Conservation (phyloP, 1,140 invertebrate species). For the Saxidomus purpurata region DNA sequence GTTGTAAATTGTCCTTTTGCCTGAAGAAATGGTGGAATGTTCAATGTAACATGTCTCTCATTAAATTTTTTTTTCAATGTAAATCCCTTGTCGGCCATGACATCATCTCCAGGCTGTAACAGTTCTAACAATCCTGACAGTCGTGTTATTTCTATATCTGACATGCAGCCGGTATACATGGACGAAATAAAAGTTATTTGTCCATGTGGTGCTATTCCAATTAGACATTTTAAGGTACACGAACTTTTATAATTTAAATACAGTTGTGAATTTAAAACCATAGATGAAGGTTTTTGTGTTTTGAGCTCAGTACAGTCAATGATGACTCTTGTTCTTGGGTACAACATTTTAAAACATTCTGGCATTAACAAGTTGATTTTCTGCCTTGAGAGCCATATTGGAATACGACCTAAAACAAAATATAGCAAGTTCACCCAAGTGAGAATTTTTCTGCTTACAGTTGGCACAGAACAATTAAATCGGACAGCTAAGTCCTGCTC, state of each 20-base stretch:
- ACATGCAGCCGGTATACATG: conserved; percentile 64
- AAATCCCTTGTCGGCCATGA: too few relatives aligned
- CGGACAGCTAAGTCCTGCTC: too few relatives aligned
- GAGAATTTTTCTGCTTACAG: conserved; percentile 72
- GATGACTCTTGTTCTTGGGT: too few relatives aligned
- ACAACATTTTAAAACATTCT: conserved; percentile 57
- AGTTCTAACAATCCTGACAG: conserved; percentile 50
- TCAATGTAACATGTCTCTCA: conserved; percentile 14
- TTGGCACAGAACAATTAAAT: conserved; percentile 61
- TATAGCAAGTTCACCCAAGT: conserved; percentile 69
- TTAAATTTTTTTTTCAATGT: conserved; percentile 22
- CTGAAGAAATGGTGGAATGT: not conserved
- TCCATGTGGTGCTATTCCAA: conserved; percentile 69
- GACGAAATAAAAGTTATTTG: conserved; percentile 55
- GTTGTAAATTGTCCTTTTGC: conserved; percentile 31
- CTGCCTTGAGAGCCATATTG: conserved; percentile 63
- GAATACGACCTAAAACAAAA: conserved; percentile 52
- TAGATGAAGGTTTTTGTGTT: too few relatives aligned
- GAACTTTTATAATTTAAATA: too few relatives aligned
- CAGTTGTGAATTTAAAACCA: too few relatives aligned
- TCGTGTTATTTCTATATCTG: conserved; percentile 65
- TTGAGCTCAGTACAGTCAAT: conserved; percentile 67
- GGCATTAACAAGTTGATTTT: conserved; percentile 88
- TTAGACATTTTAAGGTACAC: conserved; percentile 68
- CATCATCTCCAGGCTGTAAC: conserved; percentile 49